Base-by-base conservation (phyloP, 1,140 invertebrate species). In the Drosophila leontia region DNA sequence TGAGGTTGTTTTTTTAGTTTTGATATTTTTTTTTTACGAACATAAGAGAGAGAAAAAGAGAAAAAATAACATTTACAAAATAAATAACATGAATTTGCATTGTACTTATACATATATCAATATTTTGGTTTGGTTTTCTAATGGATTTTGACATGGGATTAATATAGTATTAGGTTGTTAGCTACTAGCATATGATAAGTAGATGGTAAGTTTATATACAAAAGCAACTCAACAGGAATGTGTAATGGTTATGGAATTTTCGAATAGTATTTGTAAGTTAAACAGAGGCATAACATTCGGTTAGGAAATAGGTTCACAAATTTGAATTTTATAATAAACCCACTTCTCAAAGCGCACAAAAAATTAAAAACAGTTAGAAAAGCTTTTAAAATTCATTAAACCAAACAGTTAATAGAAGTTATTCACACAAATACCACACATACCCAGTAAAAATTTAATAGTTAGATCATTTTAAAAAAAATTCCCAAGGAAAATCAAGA, bases 51-150 rank as follows among this genome's bases (percentile, higher is more conserved):
- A 92, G 78, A 81, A 85, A 87, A 81, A 92, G 81, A 92, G 75
- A 91, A 91, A 91, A 91, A 88, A 88, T 82, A 72, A 92, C 75
- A 86, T 92, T 91, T 91, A 91, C 86, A 92, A 92, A 92, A 91
- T 91, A 90, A 90, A 90, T 91, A 83, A 70, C 55, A 77, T 80
- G 80, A 78, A 81, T 65, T 68, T 53, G 45, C 59, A 65, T 85
- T 35, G 65, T 44, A 67, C 57, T 44, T 58, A 75, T 62, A 51
- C 63, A 70, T 75, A 60, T 75, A 63, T 76, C 15, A 44, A 47
- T 45, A 77, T 42, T 41, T 41, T 68, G 3, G 67, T 11, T 17
- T 50, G 23, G 50, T 34, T 57, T n/a, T 48, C 26, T 58, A 58
- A 59, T 58, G 67, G 26, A 13, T 35, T 64, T 34, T 35, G 65